phyloP scores from a whole-genome alignment of 2,888 invertebrate species.

The Rhorus exstirpatorius region DNA sequence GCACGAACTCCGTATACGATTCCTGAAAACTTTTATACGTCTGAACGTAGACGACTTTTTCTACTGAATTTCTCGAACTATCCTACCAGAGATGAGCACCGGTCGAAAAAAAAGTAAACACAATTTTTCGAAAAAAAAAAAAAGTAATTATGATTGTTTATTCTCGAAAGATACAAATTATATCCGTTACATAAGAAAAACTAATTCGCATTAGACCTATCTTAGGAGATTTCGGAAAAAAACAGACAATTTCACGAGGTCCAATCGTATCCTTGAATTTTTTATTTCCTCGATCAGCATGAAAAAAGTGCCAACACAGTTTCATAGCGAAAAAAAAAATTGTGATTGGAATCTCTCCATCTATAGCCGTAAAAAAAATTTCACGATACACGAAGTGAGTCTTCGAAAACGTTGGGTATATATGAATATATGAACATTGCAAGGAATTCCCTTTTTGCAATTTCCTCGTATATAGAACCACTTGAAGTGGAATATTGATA shows the following conservation, averaged over 20 bases:
- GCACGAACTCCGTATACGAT: slow-evolving; percentile 20
- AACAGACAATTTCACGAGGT: neutral
- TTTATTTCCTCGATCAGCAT: neutral
- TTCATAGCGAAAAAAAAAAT: neutral
- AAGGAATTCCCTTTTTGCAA: slow-evolving; percentile 5
- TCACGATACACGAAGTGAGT: slow-evolving; percentile 6
- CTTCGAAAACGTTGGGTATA: neutral
- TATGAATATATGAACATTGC: neutral
- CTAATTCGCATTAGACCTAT: too few relatives aligned
- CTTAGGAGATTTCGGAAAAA: too few relatives aligned
- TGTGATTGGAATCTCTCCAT: neutral
- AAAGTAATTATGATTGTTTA: too few relatives aligned
- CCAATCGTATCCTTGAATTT: neutral
- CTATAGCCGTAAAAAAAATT: neutral
- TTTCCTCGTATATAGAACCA: neutral
- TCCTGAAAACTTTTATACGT: slow-evolving; percentile 29
- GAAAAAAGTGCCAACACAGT: neutral
- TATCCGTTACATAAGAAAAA: too few relatives aligned
- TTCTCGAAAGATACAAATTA: too few relatives aligned
- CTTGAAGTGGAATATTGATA: neutral
- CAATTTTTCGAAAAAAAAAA: too few relatives aligned
- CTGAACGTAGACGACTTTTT: slow-evolving; percentile 41
- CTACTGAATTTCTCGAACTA: slow-evolving; percentile 28
- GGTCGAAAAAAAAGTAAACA: neutral
- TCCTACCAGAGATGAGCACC: too few relatives aligned